phyloP scores from a whole-genome alignment of 1,140 invertebrate genomes.

The Mercenaria mercenaria region DNA sequence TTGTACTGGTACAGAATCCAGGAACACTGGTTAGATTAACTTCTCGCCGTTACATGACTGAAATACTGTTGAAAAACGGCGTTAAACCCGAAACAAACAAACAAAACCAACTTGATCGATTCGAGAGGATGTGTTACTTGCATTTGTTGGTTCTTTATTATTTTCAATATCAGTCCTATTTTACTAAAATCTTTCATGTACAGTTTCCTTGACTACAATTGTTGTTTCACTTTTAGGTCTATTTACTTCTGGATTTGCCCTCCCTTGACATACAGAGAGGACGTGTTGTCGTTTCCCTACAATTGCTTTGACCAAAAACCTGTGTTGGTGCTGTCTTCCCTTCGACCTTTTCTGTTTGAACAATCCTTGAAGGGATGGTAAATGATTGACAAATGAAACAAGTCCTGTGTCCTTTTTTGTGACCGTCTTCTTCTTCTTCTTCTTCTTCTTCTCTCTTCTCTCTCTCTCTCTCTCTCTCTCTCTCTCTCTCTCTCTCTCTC shows the following conservation, averaged over 20 bases:
- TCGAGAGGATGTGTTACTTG: neutral
- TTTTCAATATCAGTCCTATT: neutral
- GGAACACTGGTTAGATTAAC: too few species aligned
- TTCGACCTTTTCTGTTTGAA: neutral
- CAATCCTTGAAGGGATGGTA: neutral
- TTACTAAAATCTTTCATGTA: neutral
- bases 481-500: too few species aligned
- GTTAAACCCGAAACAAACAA: too few species aligned
- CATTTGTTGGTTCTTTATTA: neutral
- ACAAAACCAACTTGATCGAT: neutral
- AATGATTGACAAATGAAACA: slow-evolving; percentile 1
- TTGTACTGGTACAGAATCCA: too few species aligned
- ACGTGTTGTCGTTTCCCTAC: neutral
- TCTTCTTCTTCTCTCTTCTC: too few species aligned
- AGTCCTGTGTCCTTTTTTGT: neutral
- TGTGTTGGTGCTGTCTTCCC: neutral
- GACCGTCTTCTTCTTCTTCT: too few species aligned
- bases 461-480: too few species aligned
- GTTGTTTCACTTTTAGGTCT: neutral
- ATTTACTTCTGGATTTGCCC: neutral
- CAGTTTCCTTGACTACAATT: neutral
- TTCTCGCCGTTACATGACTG: too few species aligned
- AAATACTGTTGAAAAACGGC: too few species aligned
- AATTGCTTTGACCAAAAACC: neutral
- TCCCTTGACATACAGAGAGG: neutral